Evolutionary conservation across 2,888 invertebrate species (phyloP).

Genomic region (Platycheirus rosarum): DNA sequence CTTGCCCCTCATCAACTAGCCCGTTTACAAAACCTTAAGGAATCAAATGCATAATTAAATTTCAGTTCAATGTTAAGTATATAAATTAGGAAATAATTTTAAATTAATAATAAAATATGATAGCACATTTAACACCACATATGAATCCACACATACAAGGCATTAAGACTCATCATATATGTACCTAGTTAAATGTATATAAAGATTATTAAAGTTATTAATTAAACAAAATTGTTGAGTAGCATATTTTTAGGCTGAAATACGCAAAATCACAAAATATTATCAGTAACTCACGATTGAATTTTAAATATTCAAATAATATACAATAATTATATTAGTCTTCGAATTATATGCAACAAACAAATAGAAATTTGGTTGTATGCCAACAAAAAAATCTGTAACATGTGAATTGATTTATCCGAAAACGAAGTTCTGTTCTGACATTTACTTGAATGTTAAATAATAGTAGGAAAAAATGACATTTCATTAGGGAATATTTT

Average conservation of each 20-base stretch:
- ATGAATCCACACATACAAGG: constrained; percentile 3
- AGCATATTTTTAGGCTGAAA: constrained; percentile 1
- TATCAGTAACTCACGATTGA: not conserved
- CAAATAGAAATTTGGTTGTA: constrained; percentile 8
- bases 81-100: too few species aligned
- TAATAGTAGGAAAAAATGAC: not conserved
- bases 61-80: constrained; percentile 14
- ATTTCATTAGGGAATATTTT: not conserved
- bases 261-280: constrained; percentile 4
- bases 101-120: too few species aligned
- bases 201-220: not conserved
- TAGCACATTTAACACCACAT: constrained; percentile 25
- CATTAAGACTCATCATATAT: constrained; percentile 13
- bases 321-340: too few species aligned
- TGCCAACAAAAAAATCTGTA: not conserved
- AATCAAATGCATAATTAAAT: constrained; percentile 91
- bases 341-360: not conserved
- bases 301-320: too few species aligned
- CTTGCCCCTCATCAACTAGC: constrained; percentile 94
- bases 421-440: not conserved
- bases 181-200: constrained; percentile 36
- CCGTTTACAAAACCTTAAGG: constrained; percentile 93
- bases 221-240: constrained; percentile 13
- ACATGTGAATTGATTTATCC: constrained; percentile 30
- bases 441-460: not conserved